Conservation (phyloP, 2,888 invertebrate genomes). For the Abrostola triplasia region DNA sequence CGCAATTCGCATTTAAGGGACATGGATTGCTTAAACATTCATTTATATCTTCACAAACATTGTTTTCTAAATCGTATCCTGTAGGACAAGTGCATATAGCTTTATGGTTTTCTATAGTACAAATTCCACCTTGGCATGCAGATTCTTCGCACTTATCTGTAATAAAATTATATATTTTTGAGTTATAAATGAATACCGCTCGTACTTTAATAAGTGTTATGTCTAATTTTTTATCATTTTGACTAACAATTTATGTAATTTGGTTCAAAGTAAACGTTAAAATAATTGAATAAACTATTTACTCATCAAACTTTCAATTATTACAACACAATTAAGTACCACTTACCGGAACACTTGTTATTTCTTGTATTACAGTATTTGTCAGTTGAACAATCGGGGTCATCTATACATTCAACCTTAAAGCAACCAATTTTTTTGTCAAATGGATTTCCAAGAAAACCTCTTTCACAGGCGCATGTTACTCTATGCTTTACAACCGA, state of each 20-base stretch:
- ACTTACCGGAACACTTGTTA: slow-evolving; percentile 93
- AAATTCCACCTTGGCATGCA: slow-evolving; percentile 94
- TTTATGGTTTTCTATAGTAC: slow-evolving; percentile 92
- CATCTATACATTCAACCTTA: slow-evolving; percentile 94
- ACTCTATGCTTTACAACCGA: slow-evolving; percentile 92
- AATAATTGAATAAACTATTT: neutral
- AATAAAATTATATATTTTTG: slow-evolving; percentile 54
- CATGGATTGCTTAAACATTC: slow-evolving; percentile 94
- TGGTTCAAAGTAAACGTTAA: neutral
- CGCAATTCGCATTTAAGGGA: slow-evolving; percentile 92
- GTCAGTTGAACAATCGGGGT: slow-evolving; percentile 92
- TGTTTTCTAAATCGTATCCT: slow-evolving; percentile 91
- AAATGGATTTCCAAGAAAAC: slow-evolving; percentile 94
- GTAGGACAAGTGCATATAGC: slow-evolving; percentile 92
- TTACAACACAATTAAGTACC: neutral
- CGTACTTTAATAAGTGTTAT: no score
- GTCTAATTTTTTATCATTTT: no score
- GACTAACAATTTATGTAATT: no score
- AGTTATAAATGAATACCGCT: neutral
- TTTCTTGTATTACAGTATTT: slow-evolving; percentile 92
- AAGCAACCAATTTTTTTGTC: slow-evolving; percentile 94
- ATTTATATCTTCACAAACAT: slow-evolving; percentile 93
- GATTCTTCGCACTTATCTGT: slow-evolving; percentile 93
- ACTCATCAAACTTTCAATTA: neutral
- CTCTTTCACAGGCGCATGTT: slow-evolving; percentile 93